Evolutionary conservation across 2,797 vertebrate genomes (phyloP), one percentile per base, ranked within the genome.

Genomic region (Aratinga solstitialis): DNA sequence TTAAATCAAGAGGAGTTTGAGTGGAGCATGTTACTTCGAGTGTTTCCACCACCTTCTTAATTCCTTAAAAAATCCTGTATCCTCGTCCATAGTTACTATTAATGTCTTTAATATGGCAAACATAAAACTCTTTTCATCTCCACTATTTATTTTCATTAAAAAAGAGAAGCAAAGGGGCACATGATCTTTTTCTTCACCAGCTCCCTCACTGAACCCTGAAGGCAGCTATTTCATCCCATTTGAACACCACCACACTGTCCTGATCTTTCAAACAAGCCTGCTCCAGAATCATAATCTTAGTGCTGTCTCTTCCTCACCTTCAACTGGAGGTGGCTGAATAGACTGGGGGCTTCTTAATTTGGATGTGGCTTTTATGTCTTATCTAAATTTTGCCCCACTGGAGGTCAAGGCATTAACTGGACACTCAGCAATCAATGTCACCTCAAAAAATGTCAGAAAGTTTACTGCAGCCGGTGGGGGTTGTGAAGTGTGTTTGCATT

Each of bases 1-100:
- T 91, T 85, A 85, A 85, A 89, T 54, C 36, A 77, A 77, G 36
- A 48, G 48, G 59, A 82, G 30, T 85, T 75, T 86, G 68, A 54
- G 30, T 32, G 29, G 32, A 69, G 53, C 75, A 90, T 29, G 13
- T 40, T 74, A 22, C 27, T 94, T 81, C 84, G 21, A 88, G 38
- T 38, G 18, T 20, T 81, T 47, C n/a, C 7, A 84, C 29, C 23
- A 68, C 15, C 45, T 78, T 45, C 34, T 74, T 63, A 72, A 58
- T 75, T 91, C 36, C 53, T 75, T 54, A 10, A 51, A 94, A 93
- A 61, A 5, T 47, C 48, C 26, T 42, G 3, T 75, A 30, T 47
- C 16, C 38, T 84, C 21, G 18, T 75, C 15, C 0, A 0, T 63
- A 84, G 88, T 90, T 81, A 61, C 30, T 84, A 19, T 2, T 10